These are phyloP conservation scores for Platycercus adscitus DNA, from an alignment of 2,113 vertebrate genomes.

Conservation along the genomic window DNA sequence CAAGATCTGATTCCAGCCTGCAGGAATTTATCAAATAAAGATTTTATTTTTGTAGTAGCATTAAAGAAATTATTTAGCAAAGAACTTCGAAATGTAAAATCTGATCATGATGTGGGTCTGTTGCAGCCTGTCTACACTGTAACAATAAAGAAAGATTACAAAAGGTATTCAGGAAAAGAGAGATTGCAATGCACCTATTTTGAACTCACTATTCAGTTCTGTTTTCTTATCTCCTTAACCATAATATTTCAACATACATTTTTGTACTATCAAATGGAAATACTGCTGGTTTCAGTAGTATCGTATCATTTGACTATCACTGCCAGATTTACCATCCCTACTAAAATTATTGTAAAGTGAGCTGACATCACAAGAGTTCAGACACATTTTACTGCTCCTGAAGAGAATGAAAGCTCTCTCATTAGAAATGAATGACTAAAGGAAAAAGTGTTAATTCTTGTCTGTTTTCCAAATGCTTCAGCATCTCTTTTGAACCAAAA, in stretches of 20 bases:
- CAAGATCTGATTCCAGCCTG: conserved; percentile 46
- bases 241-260: conserved; percentile 38
- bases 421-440: neutral
- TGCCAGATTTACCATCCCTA: conserved; percentile 21
- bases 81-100: conserved; percentile 48
- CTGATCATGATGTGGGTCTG: conserved; percentile 14
- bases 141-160: conserved; percentile 48
- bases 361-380: neutral
- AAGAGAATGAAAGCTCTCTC: neutral
- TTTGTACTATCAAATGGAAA: conserved; percentile 20
- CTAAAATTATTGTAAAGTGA: conserved; percentile 14
- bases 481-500: neutral
- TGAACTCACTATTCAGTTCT: neutral
- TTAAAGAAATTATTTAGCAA: conserved; percentile 51
- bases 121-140: conserved; percentile 3
- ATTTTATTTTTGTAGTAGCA: conserved; percentile 46
- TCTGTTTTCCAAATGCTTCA: neutral
- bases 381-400: neutral
- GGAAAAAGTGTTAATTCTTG: neutral
- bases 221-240: conserved; percentile 44
- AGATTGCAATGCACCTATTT: neutral
- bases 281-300: conserved; percentile 8
- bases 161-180: conserved; percentile 11
- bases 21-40: conserved; percentile 42
- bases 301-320: neutral